These are phyloP conservation scores for Diplazon laetatorius DNA, from an alignment of 2,888 invertebrate species.

Conservation along the genomic window DNA sequence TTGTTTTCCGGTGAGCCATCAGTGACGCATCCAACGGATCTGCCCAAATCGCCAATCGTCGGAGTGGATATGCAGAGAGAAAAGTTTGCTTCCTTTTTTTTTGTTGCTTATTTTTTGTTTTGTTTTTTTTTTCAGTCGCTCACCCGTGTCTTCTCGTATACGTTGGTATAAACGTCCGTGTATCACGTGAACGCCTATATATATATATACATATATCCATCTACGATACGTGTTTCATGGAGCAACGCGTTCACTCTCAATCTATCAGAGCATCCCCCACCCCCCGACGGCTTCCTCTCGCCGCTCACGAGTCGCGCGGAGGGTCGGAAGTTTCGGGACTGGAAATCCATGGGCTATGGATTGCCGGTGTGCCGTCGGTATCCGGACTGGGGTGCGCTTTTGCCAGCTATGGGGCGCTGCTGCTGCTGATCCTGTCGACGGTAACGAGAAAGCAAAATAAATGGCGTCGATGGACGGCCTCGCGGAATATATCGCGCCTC, in stretches of 20 bases:
- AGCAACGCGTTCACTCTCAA: conserved; percentile 58
- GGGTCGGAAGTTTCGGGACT: conserved; percentile 29
- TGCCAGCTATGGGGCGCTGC: conserved; percentile 29
- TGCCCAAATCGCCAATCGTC: conserved; percentile 45
- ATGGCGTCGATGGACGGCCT: conserved; percentile 65
- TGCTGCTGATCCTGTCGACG: conserved; percentile 64
- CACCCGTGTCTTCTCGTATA: conserved; percentile 19
- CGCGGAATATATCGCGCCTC: conserved; percentile 62
- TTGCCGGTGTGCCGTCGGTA: conserved; percentile 48
- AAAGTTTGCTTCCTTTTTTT: conserved; percentile 34
- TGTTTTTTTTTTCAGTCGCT: conserved; percentile 10
- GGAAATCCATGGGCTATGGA: conserved; percentile 28
- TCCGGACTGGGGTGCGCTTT: not conserved
- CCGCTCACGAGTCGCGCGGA: too few relatives aligned
- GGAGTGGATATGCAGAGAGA: conserved; percentile 42
- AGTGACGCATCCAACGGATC: conserved; percentile 47
- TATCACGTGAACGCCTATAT: not conserved
- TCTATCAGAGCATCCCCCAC: conserved; percentile 53
- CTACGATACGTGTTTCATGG: conserved; percentile 49
- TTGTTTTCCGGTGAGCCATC: conserved; percentile 55
- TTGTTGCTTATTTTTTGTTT: too few relatives aligned
- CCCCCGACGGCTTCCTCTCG: too few relatives aligned
- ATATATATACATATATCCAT: conserved; percentile 19
- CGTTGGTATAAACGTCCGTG: not conserved
- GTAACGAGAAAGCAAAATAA: conserved; percentile 72